Evolutionary conservation across 2,888 invertebrate species (phyloP).

Genomic region (Lasioglossum oenotherae): DNA sequence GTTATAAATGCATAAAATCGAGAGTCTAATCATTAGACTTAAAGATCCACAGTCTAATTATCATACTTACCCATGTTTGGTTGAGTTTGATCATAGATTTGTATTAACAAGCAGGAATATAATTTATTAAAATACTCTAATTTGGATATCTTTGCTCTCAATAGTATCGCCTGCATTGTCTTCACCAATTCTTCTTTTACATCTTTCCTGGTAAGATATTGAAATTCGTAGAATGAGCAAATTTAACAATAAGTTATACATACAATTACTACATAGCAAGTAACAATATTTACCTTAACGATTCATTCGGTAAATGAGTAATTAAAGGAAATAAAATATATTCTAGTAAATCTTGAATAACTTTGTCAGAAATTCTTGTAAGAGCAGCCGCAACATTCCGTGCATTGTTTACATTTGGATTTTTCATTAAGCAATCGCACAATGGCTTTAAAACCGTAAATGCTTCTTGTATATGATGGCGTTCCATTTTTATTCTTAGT

Average conservation of each 20-base stretch:
- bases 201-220: conserved; percentile 82
- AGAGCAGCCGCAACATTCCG: conserved; percentile 80
- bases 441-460: conserved; percentile 85
- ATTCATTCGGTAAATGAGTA: conserved; percentile 77
- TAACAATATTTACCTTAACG: conserved; percentile 24
- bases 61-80: conserved; percentile 85
- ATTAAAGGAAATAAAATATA: conserved; percentile 86
- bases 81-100: conserved; percentile 86
- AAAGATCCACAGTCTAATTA: too few species aligned
- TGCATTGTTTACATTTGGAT: conserved; percentile 84
- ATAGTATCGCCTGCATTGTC: conserved; percentile 85
- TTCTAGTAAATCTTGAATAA: conserved; percentile 85
- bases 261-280: neutral
- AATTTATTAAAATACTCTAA: conserved; percentile 86
- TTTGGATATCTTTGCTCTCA: conserved; percentile 85
- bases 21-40: too few species aligned
- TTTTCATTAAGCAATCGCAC: conserved; percentile 85
- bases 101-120: conserved; percentile 85
- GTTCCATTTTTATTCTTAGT: conserved; percentile 66
- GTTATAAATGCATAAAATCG: too few species aligned
- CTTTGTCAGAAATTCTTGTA: conserved; percentile 82
- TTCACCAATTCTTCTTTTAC: conserved; percentile 85
- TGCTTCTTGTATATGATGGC: conserved; percentile 61
- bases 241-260: too few species aligned
- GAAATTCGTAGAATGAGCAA: neutral